Evolutionary conservation across 2,888 invertebrate genomes (phyloP).

Genomic region (Cynaeus angustus): DNA sequence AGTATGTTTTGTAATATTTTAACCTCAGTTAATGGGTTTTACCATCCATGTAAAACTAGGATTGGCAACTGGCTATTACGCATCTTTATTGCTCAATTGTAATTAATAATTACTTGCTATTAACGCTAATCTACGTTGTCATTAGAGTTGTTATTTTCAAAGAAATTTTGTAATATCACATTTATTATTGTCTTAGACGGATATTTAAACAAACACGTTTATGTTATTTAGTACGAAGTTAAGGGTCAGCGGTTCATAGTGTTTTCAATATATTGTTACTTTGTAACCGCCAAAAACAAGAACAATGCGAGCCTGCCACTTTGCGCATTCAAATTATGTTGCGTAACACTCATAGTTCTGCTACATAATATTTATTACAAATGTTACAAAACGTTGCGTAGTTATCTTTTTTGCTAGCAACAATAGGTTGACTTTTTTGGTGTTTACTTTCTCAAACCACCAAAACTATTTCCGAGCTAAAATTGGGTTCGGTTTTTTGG

Average conservation of each 20-base stretch:
- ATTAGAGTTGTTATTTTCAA: constrained; percentile 14
- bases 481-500: too few relatives aligned
- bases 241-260: neutral
- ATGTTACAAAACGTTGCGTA: too few relatives aligned
- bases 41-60: neutral
- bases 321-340: too few relatives aligned
- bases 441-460: too few relatives aligned
- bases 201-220: constrained; percentile 5
- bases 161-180: constrained; percentile 32
- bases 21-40: neutral
- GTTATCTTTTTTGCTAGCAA: too few relatives aligned
- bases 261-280: neutral
- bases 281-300: too few relatives aligned
- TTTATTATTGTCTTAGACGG: neutral
- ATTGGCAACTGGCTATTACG: constrained; percentile 35
- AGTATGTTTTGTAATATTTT: too few relatives aligned
- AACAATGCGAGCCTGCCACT: too few relatives aligned
- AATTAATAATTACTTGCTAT: constrained; percentile 41
- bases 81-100: constrained; percentile 37
- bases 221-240: neutral
- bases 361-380: too few relatives aligned
- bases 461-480: too few relatives aligned
- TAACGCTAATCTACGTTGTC: constrained; percentile 32
- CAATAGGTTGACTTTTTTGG: too few relatives aligned
- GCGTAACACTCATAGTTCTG: too few relatives aligned